Evolutionary conservation across 2,888 invertebrate genomes (phyloP), one percentile per base, ranked within the genome.

Genomic region (Synergus gifuensis): DNA sequence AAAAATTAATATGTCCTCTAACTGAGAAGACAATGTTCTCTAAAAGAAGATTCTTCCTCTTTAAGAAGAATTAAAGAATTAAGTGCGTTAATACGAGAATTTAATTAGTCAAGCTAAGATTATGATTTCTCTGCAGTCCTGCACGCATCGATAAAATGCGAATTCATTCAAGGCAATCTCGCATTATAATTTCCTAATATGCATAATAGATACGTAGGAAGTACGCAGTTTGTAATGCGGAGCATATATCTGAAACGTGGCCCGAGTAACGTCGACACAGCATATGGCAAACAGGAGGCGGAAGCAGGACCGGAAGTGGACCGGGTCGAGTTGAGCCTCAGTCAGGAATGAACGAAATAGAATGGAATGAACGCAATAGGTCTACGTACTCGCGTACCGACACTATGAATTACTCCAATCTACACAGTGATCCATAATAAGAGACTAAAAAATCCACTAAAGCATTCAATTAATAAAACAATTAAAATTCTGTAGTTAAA

Each of bases 271-370:
- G 49, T 49, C 49, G 69, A 73, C 49, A 28, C 69, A 73, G 69
- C 69, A 82, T 73, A 82, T 81, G 82, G 80, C 78, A 80, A 83
- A 81, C 81, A 82, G 78, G 82, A 83, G 83, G 77, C 83, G 83
- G 83, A 83, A 83, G 83, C 76, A 78, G 69, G 46, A 73, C 80
- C 78, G 80, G 78, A 78, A 80, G 80, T 80, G 60, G 54, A 54
- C 69, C 69, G 69, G 69, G 69, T 73, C 69, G 69, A 73, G 69
- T 73, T 73, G 69, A 73, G 69, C 69, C 69, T 69, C 46, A 36
- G 36, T 73, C 69, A 73, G 69, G 69, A 73, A 73, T 73, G 69
- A 73, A 73, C 69, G 69, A 73, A 73, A 73, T 73, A 73, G 69
- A 73, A 73, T 73, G 54, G 69, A 73, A 54, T 73, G 46, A 73